Conservation (phyloP, 2,888 invertebrate genomes). For the Stenichneumon culpator region DNA sequence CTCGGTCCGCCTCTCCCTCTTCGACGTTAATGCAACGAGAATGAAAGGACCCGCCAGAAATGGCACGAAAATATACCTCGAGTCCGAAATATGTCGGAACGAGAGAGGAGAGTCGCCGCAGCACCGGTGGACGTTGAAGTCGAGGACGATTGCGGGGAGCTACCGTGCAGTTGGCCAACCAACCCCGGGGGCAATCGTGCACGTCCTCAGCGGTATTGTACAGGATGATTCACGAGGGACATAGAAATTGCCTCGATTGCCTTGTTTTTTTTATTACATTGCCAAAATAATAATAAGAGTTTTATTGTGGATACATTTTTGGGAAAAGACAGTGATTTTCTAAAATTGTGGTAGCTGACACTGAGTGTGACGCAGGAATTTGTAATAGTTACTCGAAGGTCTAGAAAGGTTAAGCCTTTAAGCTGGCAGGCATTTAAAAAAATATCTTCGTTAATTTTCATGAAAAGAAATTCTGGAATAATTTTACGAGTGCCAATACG, state of each 20-base stretch:
- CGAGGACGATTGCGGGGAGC: slow-evolving; percentile 51
- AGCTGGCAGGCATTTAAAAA: too few relatives aligned
- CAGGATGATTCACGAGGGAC: not conserved
- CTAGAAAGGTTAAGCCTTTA: too few relatives aligned
- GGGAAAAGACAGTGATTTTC: too few relatives aligned
- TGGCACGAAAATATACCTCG: slow-evolving; percentile 13
- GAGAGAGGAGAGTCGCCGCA: slow-evolving; percentile 12
- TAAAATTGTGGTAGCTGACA: not conserved
- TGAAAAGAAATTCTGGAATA: too few relatives aligned
- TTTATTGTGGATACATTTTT: not conserved
- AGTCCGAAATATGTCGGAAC: slow-evolving; percentile 36
- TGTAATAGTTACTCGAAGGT: too few relatives aligned
- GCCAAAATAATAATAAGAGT: not conserved
- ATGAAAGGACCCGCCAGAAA: slow-evolving; percentile 30
- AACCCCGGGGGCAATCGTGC: slow-evolving; percentile 44
- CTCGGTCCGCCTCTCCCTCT: not conserved
- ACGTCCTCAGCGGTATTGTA: not conserved
- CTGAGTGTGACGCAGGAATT: not conserved
- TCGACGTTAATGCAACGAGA: slow-evolving; percentile 32
- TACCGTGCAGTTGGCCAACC: slow-evolving; percentile 50
- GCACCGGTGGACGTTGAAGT: slow-evolving; percentile 23
- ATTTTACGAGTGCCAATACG: too few relatives aligned
- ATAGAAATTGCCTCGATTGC: not conserved
- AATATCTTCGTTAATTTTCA: too few relatives aligned
- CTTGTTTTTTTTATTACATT: not conserved